Evolutionary conservation across 2,113 vertebrate genomes (phyloP).

Genomic region (Rhinopomastus cyanomelas): DNA sequence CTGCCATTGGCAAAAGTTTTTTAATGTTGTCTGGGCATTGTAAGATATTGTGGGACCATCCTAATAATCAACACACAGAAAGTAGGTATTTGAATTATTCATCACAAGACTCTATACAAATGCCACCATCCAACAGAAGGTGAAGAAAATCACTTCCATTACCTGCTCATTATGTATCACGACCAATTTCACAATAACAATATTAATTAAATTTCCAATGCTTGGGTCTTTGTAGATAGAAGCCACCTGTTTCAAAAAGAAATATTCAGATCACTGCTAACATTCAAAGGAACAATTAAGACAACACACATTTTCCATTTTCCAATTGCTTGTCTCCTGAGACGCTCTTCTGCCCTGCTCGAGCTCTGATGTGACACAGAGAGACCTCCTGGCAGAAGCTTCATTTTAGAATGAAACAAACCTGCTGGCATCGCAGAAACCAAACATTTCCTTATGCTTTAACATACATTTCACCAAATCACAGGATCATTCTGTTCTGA

Average conservation of each 20-base stretch:
- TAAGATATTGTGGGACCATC: constrained; percentile 93
- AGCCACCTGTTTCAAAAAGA: constrained; percentile 86
- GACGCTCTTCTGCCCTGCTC: neutral
- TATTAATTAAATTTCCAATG: constrained; percentile 98
- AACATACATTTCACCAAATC: neutral
- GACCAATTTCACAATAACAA: constrained; percentile 96
- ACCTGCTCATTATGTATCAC: constrained; percentile 96
- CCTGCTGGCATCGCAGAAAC: neutral
- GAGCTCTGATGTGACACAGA: neutral
- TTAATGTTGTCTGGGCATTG: constrained; percentile 96
- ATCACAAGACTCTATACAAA: neutral
- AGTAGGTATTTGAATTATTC: constrained; percentile 7
- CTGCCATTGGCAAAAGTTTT: constrained; percentile 98
- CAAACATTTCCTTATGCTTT: neutral
- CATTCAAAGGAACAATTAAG: constrained; percentile 30
- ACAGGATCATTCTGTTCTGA: neutral
- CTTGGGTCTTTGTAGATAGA: constrained; percentile 99
- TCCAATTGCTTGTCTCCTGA: neutral
- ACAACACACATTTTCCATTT: neutral
- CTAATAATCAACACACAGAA: constrained; percentile 70
- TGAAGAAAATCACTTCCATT: constrained; percentile 63
- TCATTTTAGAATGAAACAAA: neutral
- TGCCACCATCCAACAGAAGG: neutral
- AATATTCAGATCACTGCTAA: constrained; percentile 58
- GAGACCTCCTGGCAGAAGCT: neutral